phyloP scores from a whole-genome alignment of 2,888 invertebrate genomes.

The Ischnura elegans region DNA sequence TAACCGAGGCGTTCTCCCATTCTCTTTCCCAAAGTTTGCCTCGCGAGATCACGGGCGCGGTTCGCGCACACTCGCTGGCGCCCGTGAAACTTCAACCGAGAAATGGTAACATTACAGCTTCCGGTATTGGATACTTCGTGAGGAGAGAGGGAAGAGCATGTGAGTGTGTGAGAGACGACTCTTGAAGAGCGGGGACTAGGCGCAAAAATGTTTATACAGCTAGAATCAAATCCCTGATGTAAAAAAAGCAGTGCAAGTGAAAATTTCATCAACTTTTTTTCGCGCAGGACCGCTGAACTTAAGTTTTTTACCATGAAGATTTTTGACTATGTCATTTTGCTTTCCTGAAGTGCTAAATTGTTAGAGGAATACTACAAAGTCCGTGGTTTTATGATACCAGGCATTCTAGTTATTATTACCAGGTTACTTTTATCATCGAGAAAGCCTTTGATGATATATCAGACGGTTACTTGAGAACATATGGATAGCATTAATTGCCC shows the following conservation, averaged over 20 bases:
- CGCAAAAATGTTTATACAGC: not conserved
- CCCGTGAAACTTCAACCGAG: not conserved
- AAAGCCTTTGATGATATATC: no score
- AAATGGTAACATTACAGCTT: not conserved
- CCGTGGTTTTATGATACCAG: no score
- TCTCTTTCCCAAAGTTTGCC: not conserved
- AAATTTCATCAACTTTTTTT: not conserved
- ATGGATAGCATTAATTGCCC: no score
- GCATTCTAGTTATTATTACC: no score
- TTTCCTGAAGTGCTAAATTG: no score
- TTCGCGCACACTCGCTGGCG: not conserved
- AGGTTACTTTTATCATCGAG: no score
- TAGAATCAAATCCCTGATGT: not conserved
- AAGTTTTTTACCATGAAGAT: no score
- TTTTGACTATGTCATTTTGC: no score
- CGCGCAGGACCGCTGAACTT: no score
- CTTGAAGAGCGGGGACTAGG: not conserved
- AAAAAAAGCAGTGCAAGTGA: not conserved
- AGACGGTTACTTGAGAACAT: no score
- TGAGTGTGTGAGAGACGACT: not conserved
- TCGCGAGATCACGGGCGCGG: not conserved
- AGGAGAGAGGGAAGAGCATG: not conserved
- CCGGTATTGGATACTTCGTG: not conserved
- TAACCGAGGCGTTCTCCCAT: not conserved
- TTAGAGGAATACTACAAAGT: no score